These are phyloP conservation scores for Cheilosia soror DNA, from an alignment of 2,888 invertebrate species.

Conservation along the genomic window DNA sequence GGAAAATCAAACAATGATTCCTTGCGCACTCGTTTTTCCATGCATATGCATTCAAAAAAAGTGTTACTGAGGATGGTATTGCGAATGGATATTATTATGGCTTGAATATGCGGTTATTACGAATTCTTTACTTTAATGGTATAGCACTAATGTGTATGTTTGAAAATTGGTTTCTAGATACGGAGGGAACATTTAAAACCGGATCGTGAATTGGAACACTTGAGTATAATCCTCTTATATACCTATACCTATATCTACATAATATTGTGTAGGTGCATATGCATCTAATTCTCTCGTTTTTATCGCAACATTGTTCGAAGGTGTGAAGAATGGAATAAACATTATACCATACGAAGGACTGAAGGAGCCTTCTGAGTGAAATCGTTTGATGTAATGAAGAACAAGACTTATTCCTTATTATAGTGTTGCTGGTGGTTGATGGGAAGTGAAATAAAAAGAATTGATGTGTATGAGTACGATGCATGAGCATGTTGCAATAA, in stretches of 20 bases:
- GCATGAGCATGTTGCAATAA: too few species aligned
- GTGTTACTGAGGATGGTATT: conserved; percentile 57
- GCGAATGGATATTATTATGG: conserved; percentile 67
- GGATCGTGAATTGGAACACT: conserved; percentile 41
- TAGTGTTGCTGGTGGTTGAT: too few species aligned
- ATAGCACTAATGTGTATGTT: conserved; percentile 53
- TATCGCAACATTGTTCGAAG: conserved; percentile 18
- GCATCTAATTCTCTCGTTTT: conserved; percentile 12
- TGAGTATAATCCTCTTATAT: conserved; percentile 18
- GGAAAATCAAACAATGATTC: conserved; percentile 74
- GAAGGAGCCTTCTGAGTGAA: too few species aligned
- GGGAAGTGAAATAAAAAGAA: too few species aligned
- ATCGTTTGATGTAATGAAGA: too few species aligned
- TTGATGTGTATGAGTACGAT: too few species aligned
- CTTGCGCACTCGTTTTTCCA: conserved; percentile 59
- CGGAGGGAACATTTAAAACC: conserved; percentile 20
- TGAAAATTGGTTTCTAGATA: conserved; percentile 36
- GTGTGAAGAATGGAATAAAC: conserved; percentile 12
- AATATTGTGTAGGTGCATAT: not conserved
- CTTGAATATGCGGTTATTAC: conserved; percentile 66
- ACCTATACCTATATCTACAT: too few species aligned
- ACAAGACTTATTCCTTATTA: not conserved
- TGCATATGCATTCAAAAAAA: conserved; percentile 60
- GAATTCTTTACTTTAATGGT: conserved; percentile 53
- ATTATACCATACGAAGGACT: not conserved